phyloP scores from a whole-genome alignment of 2,113 vertebrate genomes.

The Maccullochella peelii region DNA sequence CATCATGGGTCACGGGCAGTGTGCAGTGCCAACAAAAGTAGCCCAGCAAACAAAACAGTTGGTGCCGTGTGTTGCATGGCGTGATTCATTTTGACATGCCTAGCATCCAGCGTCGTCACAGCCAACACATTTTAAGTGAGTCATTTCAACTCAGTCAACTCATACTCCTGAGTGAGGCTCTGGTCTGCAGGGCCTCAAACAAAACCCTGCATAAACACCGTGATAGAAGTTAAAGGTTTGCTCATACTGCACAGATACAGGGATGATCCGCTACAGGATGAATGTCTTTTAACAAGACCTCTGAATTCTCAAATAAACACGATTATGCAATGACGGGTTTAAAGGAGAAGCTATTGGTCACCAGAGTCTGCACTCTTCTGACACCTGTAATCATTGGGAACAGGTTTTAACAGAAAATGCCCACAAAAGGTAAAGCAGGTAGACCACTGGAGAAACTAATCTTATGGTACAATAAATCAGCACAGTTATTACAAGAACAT shows the following conservation, averaged over 20 bases:
- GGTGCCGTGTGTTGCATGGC: slow-evolving; percentile 53
- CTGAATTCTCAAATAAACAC: neutral
- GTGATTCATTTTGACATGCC: slow-evolving; percentile 69
- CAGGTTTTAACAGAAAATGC: neutral
- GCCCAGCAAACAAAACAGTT: slow-evolving; percentile 53
- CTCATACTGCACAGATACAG: neutral
- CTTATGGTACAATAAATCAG: neutral
- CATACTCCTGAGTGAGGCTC: slow-evolving; percentile 10
- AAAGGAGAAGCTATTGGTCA: neutral
- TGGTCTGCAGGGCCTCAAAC: slow-evolving; percentile 25
- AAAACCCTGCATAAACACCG: neutral
- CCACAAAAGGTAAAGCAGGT: neutral
- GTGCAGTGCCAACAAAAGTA: slow-evolving; percentile 53
- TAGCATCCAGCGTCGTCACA: slow-evolving; percentile 30
- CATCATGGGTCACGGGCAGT: slow-evolving; percentile 34
- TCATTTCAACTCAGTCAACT: slow-evolving; percentile 45
- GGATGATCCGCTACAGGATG: neutral
- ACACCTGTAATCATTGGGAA: neutral
- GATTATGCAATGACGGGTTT: neutral
- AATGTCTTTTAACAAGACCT: neutral
- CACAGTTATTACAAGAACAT: neutral
- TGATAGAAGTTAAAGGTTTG: neutral
- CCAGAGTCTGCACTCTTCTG: neutral
- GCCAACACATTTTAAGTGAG: slow-evolving; percentile 57
- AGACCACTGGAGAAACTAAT: too few relatives aligned